Conservation (phyloP, 2,113 vertebrate genomes). For the Muntiacus muntjak region DNA sequence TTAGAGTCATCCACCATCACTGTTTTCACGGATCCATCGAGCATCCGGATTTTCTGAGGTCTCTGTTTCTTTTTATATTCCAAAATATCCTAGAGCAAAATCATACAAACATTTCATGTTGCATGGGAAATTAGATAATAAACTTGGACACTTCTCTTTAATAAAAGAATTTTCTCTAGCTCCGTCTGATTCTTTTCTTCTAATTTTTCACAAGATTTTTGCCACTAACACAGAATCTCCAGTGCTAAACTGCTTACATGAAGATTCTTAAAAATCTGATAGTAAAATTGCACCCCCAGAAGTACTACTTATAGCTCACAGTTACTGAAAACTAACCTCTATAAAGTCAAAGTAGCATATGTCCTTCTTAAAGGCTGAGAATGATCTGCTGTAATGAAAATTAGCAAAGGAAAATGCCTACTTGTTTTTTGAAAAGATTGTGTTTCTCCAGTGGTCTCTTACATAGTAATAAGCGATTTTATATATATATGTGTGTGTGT, state of each 20-base stretch:
- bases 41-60: slow-evolving; percentile 98
- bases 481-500: neutral
- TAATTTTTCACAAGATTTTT: neutral
- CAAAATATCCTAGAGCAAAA: slow-evolving; percentile 89
- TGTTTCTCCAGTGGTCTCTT: neutral
- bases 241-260: neutral
- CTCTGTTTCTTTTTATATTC: slow-evolving; percentile 99
- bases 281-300: neutral
- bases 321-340: neutral
- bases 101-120: neutral
- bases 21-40: slow-evolving; percentile 96
- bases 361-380: neutral
- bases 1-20: slow-evolving; percentile 99
- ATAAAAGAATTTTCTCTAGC: neutral
- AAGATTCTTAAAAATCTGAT: neutral
- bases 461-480: neutral
- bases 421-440: neutral
- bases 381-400: neutral
- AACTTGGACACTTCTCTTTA: neutral
- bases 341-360: neutral
- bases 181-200: neutral
- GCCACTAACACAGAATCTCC: neutral
- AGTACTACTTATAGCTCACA: neutral
- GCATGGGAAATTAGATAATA: neutral
- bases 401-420: neutral